Evolutionary conservation across 2,113 vertebrate genomes (phyloP), one percentile per base, ranked within the genome.

Genomic region (Cavia aperea): DNA sequence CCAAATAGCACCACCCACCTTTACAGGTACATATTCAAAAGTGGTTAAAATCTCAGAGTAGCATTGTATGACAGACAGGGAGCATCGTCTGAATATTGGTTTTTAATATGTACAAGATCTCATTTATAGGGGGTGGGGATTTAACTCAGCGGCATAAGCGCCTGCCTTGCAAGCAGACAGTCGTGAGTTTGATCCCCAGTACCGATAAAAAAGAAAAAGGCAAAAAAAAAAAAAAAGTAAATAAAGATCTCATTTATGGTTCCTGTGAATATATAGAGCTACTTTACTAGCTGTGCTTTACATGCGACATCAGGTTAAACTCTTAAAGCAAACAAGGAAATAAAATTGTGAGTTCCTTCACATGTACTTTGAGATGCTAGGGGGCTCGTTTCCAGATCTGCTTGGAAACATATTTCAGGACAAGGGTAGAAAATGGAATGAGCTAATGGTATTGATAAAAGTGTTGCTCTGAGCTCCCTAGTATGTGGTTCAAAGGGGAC

Each of bases 201-300:
- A 39, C 39, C 39, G 39, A 39, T 39, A 39, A 39, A 39, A 39
- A 39, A 39, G 39, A 39, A 39, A 39, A 39, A 39, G 39, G 39
- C 39, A 39, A 39, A 39, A 39, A 39, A 39, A 39, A 39, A 39
- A 39, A 39, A 39, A 39, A 39, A 39, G 39, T 39, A 39, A 39
- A 39, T 39, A 39, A 60, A 84, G 26, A 43, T 84, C 60, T 93
- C 62, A 65, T 70, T 88, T 91, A 83, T 68, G 31, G 83, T 89
- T 12, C 77, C 90, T 88, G 29, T 15, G 72, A 89, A 90, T 92
- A 66, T 65, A 66, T 62, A 31, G 70, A 88, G 65, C 63, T 89
- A 75, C 70, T 39, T 83, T 89, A 73, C 19, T 95, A 63, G 83
- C n/a, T 77, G 21, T 90, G 33, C 68, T 93, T 92, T 93, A 82